Evolutionary conservation across 2,888 invertebrate species (phyloP).

Genomic region (Saturnia pavonia): DNA sequence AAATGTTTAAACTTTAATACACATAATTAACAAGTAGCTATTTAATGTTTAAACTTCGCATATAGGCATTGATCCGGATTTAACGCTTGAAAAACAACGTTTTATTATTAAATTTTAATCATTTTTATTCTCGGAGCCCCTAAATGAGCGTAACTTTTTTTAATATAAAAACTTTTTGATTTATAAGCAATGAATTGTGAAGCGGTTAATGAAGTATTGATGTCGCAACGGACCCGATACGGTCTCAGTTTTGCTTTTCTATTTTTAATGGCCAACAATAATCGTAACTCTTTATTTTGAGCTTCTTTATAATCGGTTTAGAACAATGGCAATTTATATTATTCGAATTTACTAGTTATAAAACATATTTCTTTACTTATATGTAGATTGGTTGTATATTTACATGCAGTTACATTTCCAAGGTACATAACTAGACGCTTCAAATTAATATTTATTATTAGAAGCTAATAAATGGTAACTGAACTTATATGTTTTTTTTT

Average conservation of each 20-base stretch:
- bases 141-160: slow-evolving; percentile 66
- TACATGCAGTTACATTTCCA: no score
- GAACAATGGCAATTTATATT: slow-evolving; percentile 29
- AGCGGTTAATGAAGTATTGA: slow-evolving; percentile 70
- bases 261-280: slow-evolving; percentile 41
- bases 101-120: slow-evolving; percentile 35
- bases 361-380: no score
- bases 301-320: slow-evolving; percentile 35
- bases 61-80: background rate
- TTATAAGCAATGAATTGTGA: slow-evolving; percentile 70
- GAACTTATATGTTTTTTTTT: no score
- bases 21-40: no score
- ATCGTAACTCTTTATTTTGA: slow-evolving; percentile 46
- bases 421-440: no score
- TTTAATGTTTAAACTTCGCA: background rate
- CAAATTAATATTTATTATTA: no score
- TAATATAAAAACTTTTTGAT: slow-evolving; percentile 59
- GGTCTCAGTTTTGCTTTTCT: slow-evolving; percentile 33
- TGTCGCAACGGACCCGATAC: slow-evolving; percentile 53
- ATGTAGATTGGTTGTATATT: no score
- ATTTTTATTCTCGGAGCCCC: slow-evolving; percentile 57
- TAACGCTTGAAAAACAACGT: background rate
- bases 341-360: slow-evolving; percentile 31
- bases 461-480: no score
- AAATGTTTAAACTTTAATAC: no score